These are phyloP conservation scores for Tetragonula clypearis DNA, from an alignment of 1,140 invertebrate genomes.

Conservation along the genomic window DNA sequence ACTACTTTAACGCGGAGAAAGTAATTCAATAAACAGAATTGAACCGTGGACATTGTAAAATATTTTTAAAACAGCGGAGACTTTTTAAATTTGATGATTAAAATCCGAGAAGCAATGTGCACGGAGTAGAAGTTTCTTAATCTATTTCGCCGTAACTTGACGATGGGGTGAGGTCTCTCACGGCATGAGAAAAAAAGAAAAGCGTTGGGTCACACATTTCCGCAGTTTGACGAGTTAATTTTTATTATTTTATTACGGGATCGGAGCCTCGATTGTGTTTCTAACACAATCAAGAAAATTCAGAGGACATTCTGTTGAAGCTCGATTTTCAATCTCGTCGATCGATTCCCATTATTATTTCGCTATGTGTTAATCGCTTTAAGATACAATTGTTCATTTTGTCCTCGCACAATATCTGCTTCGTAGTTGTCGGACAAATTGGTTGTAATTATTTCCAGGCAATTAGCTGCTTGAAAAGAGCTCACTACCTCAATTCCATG, in stretches of 20 bases:
- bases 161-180: neutral
- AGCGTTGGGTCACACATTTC: neutral
- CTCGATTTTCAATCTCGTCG: neutral
- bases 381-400: neutral
- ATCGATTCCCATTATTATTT: neutral
- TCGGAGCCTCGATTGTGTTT: neutral
- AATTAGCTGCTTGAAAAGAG: conserved; percentile 78
- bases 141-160: neutral
- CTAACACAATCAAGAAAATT: neutral
- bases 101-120: neutral
- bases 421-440: conserved; percentile 3
- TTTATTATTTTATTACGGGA: neutral
- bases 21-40: neutral
- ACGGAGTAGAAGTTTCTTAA: conserved; percentile 12
- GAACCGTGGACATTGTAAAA: neutral
- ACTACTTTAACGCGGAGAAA: neutral
- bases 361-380: neutral
- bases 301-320: neutral
- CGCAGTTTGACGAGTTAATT: neutral
- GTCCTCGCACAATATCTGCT: neutral
- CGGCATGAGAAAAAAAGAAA: neutral
- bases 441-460: conserved; percentile 67
- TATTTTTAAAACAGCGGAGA: neutral
- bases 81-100: neutral
- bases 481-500: conserved; percentile 78